Conservation (phyloP, 2,888 invertebrate species). For the Drosophila leonis region DNA sequence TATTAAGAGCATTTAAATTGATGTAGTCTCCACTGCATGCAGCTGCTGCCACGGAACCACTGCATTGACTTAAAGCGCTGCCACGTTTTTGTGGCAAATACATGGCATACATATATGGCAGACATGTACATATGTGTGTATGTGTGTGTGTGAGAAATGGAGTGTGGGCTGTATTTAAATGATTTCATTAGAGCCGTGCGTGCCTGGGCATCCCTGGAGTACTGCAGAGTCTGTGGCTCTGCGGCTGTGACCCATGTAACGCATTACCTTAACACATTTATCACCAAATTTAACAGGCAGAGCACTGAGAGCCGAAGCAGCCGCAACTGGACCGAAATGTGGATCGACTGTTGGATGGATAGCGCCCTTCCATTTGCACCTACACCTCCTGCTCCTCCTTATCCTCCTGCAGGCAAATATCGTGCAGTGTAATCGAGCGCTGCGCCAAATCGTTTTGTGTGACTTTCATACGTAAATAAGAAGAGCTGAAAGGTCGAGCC, state of each 20-base stretch:
- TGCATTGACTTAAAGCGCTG: conserved; percentile 35
- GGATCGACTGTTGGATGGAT: neutral
- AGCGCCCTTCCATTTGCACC: neutral
- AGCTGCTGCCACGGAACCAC: conserved; percentile 4
- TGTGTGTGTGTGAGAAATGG: conserved; percentile 13
- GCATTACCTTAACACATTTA: conserved; percentile 79
- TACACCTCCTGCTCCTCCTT: neutral
- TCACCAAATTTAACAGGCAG: conserved; percentile 72
- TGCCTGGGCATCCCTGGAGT: conserved; percentile 64
- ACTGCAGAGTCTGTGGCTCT: conserved; percentile 25
- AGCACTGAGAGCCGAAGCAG: neutral
- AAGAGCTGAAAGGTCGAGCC: conserved; percentile 26
- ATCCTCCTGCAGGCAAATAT: neutral
- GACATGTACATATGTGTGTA: too few relatives aligned
- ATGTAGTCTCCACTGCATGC: neutral
- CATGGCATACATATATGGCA: conserved; percentile 3
- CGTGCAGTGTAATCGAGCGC: conserved; percentile 67
- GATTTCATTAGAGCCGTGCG: conserved; percentile 75
- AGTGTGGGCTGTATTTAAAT: conserved; percentile 71
- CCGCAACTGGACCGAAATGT: conserved; percentile 8
- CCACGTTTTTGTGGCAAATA: conserved; percentile 60
- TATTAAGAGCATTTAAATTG: conserved; percentile 6
- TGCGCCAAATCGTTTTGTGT: conserved; percentile 74
- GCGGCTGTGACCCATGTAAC: conserved; percentile 58
- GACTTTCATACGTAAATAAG: conserved; percentile 79